Base-by-base conservation (phyloP, 2,888 invertebrate species). In the Drosophila infuscata region DNA sequence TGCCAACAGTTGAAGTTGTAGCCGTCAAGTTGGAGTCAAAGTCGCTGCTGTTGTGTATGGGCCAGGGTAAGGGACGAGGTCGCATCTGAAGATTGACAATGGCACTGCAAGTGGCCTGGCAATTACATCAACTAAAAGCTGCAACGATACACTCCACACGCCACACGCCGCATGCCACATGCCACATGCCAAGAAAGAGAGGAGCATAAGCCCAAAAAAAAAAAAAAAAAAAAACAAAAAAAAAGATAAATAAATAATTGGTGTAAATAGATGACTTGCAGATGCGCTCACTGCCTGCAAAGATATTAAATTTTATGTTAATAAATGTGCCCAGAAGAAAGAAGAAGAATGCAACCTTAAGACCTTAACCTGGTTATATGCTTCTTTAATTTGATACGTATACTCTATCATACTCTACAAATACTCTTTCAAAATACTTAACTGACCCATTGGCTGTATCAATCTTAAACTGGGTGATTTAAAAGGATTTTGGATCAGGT, bases 41-140 rank as follows among this genome's bases (percentile, higher is more conserved):
- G 29, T 52, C 57, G 52, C 29, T 49, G 58, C 30, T 20, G 32
- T 20, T 5, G 11, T 43, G 43, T 43, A 20, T 20, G 52, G 41
- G 32, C 33, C 11, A 29, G 7, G n/a, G 41, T 25, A 29, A 20
- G 59, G 33, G 58, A 68, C 46, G 60, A 74, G 74, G 68, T 57
- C 33, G 41, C 49, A 32, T n/a, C 48, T 59, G 62, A 77, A 70
- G 70, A 74, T 68, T 68, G 74, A 78, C 74, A 77, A 74, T 75
- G 79, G 74, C 70, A 65, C 79, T 53, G 58, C 78, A 68, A 75
- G 74, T 68, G 78, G 69, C 76, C 72, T 36, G 76, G 64, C 77
- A 77, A 77, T 77, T 77, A 77, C 74, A 60, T 64, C 53, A 71
- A 53, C 66, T 70, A 75, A 76, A 56, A 59, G 65, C 75, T 65